Evolutionary conservation across 2,888 invertebrate genomes (phyloP).

Genomic region (Onchidella celtica): DNA sequence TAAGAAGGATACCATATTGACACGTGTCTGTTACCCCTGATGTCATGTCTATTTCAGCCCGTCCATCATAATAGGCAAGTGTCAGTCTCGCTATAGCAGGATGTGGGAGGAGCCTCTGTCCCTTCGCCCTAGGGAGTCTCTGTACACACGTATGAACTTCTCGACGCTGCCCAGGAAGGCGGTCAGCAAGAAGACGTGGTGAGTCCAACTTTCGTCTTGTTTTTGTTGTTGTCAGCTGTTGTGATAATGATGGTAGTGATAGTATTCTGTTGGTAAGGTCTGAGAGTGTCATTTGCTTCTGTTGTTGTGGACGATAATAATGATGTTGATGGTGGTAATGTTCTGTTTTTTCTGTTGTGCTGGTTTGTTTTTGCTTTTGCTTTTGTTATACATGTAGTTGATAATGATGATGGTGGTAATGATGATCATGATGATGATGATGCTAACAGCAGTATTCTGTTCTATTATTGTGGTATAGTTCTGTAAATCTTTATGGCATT

Average conservation of each 20-base stretch:
- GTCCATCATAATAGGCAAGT: constrained; percentile 31
- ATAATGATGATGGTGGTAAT: neutral
- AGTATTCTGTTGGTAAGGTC: neutral
- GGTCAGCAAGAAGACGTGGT: constrained; percentile 72
- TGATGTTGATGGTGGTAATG: neutral
- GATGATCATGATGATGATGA: neutral
- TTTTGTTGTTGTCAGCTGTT: too few species aligned
- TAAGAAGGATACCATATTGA: too few species aligned
- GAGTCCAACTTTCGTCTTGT: constrained; percentile 48
- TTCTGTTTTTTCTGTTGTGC: neutral
- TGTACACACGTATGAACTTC: constrained; percentile 74
- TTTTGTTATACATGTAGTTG: neutral
- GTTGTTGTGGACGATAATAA: neutral
- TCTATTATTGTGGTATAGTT: neutral
- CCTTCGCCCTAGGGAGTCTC: constrained; percentile 50
- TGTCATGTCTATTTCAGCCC: neutral
- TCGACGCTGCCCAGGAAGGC: constrained; percentile 71
- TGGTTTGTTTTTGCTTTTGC: neutral
- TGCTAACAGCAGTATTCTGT: neutral
- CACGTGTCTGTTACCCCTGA: neutral
- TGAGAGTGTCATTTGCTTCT: neutral
- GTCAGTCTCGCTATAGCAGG: constrained; percentile 45
- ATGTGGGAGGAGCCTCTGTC: constrained; percentile 51
- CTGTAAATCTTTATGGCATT: neutral
- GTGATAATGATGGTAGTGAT: neutral